Evolutionary conservation across 2,888 invertebrate genomes (phyloP).

Genomic region (Heteropelma amictum): DNA sequence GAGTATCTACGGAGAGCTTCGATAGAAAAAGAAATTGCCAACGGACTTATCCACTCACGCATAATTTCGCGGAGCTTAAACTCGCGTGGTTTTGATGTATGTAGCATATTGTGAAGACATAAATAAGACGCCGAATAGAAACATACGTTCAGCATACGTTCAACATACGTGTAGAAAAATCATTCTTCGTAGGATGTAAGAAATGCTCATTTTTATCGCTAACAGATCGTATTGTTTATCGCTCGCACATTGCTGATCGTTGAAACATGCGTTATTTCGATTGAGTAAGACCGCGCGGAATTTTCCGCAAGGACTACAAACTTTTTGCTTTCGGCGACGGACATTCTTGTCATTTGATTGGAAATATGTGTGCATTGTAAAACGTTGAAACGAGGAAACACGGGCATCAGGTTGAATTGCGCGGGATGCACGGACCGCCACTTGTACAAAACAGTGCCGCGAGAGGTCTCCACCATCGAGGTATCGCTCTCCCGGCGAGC

Average conservation of each 20-base stretch:
- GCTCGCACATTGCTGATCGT: background rate
- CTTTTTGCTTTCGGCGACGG: too few relatives aligned
- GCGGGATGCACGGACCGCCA: too few relatives aligned
- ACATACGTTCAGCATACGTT: background rate
- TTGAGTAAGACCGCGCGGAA: background rate
- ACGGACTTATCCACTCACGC: slow-evolving; percentile 19
- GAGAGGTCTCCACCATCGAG: background rate
- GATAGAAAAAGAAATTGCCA: slow-evolving; percentile 1
- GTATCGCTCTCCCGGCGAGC: background rate
- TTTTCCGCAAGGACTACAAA: too few relatives aligned
- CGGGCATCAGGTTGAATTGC: too few relatives aligned
- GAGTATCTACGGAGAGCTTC: slow-evolving; percentile 5
- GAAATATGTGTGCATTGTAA: too few relatives aligned
- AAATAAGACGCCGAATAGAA: background rate
- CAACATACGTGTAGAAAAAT: too few relatives aligned
- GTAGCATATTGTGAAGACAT: background rate
- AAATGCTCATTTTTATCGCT: slow-evolving; percentile 6
- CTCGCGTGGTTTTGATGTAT: background rate
- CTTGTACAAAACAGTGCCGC: background rate
- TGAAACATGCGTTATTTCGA: background rate
- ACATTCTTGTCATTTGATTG: too few relatives aligned
- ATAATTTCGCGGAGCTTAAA: background rate
- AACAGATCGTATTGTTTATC: slow-evolving; percentile 4
- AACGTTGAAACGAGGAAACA: too few relatives aligned
- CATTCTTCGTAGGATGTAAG: background rate